A percentile compares a stretch with the other conserved stretches of the same genome.
Evolutionary conservation across 1,140 invertebrate genomes (phyloP).

Genomic region (Phthorimaea operculella): DNA sequence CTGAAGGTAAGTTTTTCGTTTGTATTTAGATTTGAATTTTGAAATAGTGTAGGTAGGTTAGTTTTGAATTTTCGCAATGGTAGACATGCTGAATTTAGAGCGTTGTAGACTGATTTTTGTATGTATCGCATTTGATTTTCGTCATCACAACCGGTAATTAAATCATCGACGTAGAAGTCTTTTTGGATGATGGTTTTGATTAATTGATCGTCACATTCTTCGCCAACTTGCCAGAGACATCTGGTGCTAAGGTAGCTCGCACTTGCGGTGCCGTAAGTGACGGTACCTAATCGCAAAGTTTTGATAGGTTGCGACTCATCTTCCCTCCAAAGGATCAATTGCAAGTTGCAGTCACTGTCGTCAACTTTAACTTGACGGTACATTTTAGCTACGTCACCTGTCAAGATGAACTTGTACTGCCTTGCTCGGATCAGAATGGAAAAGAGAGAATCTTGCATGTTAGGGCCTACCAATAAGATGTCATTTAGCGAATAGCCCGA

Average conservation of each 20-base stretch:
- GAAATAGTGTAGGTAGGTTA: conserved; percentile 5
- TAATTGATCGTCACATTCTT: conserved; percentile 12
- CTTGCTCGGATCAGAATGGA: conserved; percentile 39
- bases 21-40: conserved; percentile 16
- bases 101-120: conserved; percentile 1
- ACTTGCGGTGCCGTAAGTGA: conserved; percentile 18
- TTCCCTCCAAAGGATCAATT: conserved; percentile 29
- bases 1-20: conserved; percentile 11
- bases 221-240: conserved; percentile 19
- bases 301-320: conserved; percentile 14
- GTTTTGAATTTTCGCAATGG: neutral
- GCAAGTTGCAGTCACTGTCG: conserved; percentile 20
- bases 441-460: conserved; percentile 28
- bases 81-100: conserved; percentile 4
- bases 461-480: conserved; percentile 22
- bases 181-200: conserved; percentile 22
- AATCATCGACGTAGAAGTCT: conserved; percentile 59
- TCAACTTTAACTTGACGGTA: conserved; percentile 3
- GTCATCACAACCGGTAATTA: conserved; percentile 22
- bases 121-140: conserved; percentile 13
- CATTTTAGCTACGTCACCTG: conserved; percentile 31
- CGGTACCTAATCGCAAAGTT: conserved; percentile 16
- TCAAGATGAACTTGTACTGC: conserved; percentile 27
- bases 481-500: conserved; percentile 22
- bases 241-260: conserved; percentile 27